Conservation (phyloP, 2,888 invertebrate species). For the Lissonota sp. region DNA sequence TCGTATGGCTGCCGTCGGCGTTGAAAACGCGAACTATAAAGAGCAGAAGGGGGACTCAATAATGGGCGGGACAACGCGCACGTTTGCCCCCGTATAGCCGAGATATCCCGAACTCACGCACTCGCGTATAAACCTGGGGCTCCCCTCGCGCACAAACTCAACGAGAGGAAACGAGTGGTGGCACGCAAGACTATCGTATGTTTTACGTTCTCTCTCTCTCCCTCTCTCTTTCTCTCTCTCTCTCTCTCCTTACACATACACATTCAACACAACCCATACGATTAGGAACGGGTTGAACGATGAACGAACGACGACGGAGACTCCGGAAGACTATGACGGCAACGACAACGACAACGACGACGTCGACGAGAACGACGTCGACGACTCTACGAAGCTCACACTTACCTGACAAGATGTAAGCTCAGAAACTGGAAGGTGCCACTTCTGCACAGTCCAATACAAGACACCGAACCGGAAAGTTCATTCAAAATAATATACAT, state of each 20-base stretch:
- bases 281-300: constrained; percentile 81
- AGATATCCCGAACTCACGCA: constrained; percentile 54
- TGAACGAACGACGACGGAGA: constrained; percentile 72
- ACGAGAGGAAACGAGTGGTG: constrained; percentile 35
- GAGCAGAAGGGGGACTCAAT: constrained; percentile 31
- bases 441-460: constrained; percentile 83
- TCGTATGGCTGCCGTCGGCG: constrained; percentile 63
- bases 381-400: constrained; percentile 79
- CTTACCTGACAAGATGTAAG: constrained; percentile 83
- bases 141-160: constrained; percentile 42
- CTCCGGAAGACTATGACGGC: constrained; percentile 52
- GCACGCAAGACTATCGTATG: constrained; percentile 50
- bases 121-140: constrained; percentile 8
- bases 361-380: constrained; percentile 37
- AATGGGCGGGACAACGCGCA: constrained; percentile 58
- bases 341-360: constrained; percentile 29
- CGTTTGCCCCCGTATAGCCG: constrained; percentile 47
- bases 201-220: constrained; percentile 30
- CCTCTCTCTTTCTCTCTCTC: constrained; percentile 53
- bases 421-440: constrained; percentile 83
- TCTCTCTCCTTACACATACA: constrained; percentile 20
- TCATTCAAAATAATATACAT: constrained; percentile 70
- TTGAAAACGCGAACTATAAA: constrained; percentile 37
- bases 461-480: constrained; percentile 83
- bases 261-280: constrained; percentile 73